A percentile compares a stretch with the other conserved stretches of the same genome.
Conservation (phyloP, 2,888 invertebrate species). For the Nineta flava region DNA sequence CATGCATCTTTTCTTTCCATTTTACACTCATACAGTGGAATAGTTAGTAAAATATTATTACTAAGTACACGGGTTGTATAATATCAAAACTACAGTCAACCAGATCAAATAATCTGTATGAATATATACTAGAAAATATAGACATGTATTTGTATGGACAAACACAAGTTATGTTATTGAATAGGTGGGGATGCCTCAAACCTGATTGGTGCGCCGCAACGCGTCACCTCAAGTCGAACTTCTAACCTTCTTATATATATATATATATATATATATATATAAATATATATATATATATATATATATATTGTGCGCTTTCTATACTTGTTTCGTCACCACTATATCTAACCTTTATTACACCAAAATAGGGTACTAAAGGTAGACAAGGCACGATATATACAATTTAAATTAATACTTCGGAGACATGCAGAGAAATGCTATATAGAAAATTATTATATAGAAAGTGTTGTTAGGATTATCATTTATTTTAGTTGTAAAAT, state of each 20-base stretch:
- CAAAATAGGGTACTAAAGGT: neutral
- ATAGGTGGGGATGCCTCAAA: slow-evolving; percentile 29
- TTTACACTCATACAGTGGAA: too few species aligned
- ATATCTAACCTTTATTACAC: slow-evolving; percentile 7
- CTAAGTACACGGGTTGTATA: neutral
- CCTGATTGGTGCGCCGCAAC: slow-evolving; percentile 30
- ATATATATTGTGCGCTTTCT: neutral
- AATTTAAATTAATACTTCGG: too few species aligned
- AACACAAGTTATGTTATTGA: slow-evolving; percentile 20
- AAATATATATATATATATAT: neutral
- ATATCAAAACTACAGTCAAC: neutral
- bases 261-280: neutral
- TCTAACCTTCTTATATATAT: slow-evolving; percentile 3
- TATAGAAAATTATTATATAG: too few species aligned
- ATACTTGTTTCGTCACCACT: neutral
- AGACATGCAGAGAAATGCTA: too few species aligned
- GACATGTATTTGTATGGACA: neutral
- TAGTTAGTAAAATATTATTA: neutral
- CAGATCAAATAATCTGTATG: neutral
- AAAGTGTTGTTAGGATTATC: too few species aligned
- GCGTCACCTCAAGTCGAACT: slow-evolving; percentile 9
- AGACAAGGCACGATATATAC: too few species aligned
- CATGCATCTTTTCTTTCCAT: too few species aligned
- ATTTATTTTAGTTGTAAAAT: too few species aligned
- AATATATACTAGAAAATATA: neutral